Evolutionary conservation across 2,113 vertebrate species (phyloP).

Genomic region (Myrmecobius fasciatus): DNA sequence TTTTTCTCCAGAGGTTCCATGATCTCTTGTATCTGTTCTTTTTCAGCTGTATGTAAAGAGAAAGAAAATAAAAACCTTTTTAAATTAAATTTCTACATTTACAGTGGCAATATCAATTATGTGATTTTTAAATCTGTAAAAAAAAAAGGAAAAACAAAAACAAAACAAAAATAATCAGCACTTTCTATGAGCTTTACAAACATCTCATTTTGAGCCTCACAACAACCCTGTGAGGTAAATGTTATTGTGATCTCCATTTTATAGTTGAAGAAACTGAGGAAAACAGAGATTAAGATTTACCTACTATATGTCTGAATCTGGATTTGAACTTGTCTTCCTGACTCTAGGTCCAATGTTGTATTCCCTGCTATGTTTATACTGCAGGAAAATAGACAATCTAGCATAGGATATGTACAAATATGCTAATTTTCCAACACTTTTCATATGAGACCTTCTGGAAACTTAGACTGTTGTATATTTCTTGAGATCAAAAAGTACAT

Average conservation of each 20-base stretch:
- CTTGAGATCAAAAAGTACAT: background rate
- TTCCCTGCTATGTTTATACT: background rate
- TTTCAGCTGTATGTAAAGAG: background rate
- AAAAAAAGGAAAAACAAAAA: background rate
- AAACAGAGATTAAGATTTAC: background rate
- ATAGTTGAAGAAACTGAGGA: background rate
- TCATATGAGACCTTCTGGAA: background rate
- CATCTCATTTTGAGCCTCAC: background rate
- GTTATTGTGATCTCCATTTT: background rate
- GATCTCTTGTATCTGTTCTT: background rate
- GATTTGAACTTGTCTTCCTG: background rate
- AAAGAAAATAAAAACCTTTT: background rate
- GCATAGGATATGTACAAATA: background rate
- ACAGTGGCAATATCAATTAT: background rate
- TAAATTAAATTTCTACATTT: background rate
- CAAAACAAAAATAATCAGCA: background rate
- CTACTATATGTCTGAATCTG: background rate
- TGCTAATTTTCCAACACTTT: background rate
- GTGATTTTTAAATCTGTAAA: background rate
- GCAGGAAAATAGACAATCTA: background rate
- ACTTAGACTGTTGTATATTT: background rate
- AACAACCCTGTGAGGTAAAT: background rate
- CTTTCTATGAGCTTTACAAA: background rate
- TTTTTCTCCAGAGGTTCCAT: background rate
- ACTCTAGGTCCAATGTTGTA: background rate